A percentile compares a stretch with the other conserved stretches of the same genome.
phyloP scores from a whole-genome alignment of 2,113 vertebrate genomes.

The Macquaria ambigua region DNA sequence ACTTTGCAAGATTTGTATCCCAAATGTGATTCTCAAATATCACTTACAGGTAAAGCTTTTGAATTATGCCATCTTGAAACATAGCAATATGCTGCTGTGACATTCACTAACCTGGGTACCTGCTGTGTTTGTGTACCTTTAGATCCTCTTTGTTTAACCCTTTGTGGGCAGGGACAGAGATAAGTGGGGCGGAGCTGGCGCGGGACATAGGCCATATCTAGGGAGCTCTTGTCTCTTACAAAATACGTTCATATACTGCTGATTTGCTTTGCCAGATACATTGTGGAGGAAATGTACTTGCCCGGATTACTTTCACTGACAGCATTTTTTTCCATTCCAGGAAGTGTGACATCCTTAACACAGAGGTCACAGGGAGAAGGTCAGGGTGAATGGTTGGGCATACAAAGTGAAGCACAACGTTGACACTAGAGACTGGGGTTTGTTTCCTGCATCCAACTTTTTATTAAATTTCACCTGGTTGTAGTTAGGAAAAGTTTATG shows the following conservation, averaged over 20 bases:
- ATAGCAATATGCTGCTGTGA: neutral
- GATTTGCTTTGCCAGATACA: constrained; percentile 4
- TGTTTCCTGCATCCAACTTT: neutral
- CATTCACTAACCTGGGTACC: neutral
- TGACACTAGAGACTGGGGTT: neutral
- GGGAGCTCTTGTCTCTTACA: neutral
- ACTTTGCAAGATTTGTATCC: neutral
- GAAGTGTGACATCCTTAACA: constrained; percentile 1
- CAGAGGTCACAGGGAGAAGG: neutral
- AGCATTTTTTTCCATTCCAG: neutral
- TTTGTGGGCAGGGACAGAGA: neutral
- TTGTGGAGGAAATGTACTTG: neutral
- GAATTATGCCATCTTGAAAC: neutral
- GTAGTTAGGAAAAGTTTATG: neutral
- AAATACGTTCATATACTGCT: neutral
- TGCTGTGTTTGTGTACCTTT: neutral
- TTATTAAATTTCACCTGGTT: neutral
- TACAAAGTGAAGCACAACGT: neutral
- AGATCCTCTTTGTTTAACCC: neutral
- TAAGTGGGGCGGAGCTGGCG: neutral
- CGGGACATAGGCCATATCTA: no score
- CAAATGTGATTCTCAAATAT: neutral
- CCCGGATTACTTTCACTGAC: neutral
- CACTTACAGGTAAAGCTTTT: neutral
- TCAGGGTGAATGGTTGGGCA: constrained; percentile 11